These are phyloP conservation scores for Cremastobaeus sp. DNA, from an alignment of 2,888 invertebrate species.

Conservation along the genomic window DNA sequence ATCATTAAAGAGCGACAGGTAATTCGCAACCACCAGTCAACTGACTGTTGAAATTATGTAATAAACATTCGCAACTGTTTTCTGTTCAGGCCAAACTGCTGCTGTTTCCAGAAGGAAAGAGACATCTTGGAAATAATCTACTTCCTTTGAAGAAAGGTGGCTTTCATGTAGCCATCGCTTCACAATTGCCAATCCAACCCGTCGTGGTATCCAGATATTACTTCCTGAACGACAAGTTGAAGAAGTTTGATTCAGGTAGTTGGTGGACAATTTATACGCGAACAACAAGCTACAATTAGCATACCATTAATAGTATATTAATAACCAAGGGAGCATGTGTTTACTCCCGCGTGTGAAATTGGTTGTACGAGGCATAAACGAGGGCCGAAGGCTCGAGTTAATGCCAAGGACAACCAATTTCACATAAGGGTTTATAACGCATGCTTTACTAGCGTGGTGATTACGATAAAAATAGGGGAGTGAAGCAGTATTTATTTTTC, in stretches of 20 bases:
- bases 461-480: no score
- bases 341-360: no score
- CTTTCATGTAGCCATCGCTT: conserved; percentile 93
- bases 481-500: no score
- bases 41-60: background rate
- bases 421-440: no score
- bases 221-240: conserved; percentile 82
- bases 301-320: no score
- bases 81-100: conserved; percentile 84
- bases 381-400: no score
- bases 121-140: conserved; percentile 86
- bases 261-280: no score
- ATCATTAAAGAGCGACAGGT: conserved; percentile 84
- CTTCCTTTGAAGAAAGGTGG: conserved; percentile 97
- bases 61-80: background rate
- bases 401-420: no score
- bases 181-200: conserved; percentile 91
- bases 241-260: conserved; percentile 85
- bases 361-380: no score
- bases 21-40: no score
- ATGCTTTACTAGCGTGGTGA: no score
- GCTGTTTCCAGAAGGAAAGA: conserved; percentile 96
- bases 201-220: conserved; percentile 92
- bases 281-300: background rate
- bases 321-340: no score